These are phyloP conservation scores for Gorsachius magnificus DNA, from an alignment of 2,797 vertebrate genomes.

Conservation along the genomic window DNA sequence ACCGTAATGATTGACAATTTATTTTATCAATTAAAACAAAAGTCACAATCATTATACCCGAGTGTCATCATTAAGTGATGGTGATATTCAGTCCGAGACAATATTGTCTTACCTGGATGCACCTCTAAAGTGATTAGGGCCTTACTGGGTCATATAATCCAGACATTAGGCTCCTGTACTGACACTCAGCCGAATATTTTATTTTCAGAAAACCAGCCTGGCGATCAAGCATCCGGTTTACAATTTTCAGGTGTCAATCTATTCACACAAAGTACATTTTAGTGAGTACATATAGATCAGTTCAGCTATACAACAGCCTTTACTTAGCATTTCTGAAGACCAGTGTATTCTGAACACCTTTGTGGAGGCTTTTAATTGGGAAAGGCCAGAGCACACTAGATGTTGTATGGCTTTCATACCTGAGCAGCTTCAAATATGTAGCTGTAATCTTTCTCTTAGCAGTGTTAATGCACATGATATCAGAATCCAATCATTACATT, in stretches of 20 bases:
- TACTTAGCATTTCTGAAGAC: neutral
- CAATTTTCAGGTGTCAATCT: neutral
- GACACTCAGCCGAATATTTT: neutral
- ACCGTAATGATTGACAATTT: neutral
- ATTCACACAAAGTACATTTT: neutral
- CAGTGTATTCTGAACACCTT: neutral
- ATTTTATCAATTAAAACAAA: neutral
- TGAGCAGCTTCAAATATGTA: neutral
- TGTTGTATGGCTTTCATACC: neutral
- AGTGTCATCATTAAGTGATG: neutral
- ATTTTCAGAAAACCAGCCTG: neutral
- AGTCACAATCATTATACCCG: neutral
- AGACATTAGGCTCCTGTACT: neutral
- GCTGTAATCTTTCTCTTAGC: neutral
- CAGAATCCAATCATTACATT: neutral
- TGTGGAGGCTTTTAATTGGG: neutral
- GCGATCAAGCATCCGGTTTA: neutral
- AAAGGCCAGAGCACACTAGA: neutral
- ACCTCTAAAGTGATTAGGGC: neutral
- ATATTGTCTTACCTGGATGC: neutral
- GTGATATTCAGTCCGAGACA: neutral
- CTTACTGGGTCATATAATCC: neutral
- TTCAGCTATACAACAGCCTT: neutral
- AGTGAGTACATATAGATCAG: neutral
- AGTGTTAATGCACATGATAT: neutral